Percentiles rank a stretch among this genome's conserved stretches.
These are phyloP conservation scores for Podiceps cristatus DNA, from an alignment of 2,113 vertebrate genomes.

Conservation along the genomic window DNA sequence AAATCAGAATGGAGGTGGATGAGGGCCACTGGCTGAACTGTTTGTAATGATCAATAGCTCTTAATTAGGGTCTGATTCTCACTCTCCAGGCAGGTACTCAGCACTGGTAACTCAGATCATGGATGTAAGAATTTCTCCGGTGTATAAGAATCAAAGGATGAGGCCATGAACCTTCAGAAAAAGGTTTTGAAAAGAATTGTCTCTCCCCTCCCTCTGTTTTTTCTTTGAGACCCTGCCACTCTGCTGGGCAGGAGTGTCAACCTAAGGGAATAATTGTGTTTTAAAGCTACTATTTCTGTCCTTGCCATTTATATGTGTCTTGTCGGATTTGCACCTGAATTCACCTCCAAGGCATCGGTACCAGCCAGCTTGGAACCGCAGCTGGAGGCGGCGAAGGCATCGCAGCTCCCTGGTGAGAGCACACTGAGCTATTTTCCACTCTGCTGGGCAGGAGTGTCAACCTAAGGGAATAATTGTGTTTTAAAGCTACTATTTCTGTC, in stretches of 20 bases:
- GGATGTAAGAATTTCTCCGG: not conserved
- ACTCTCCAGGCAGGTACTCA: not conserved
- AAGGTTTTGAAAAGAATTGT: constrained; percentile 1
- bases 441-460: not conserved
- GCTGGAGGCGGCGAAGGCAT: not conserved
- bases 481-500: constrained; percentile 39
- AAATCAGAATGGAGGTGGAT: not conserved
- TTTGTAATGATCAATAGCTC: not conserved
- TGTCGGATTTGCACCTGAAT: constrained; percentile 58
- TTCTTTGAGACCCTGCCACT: not conserved
- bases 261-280: constrained; percentile 28
- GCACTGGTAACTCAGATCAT: not conserved
- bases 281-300: constrained; percentile 39
- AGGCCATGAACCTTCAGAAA: not conserved
- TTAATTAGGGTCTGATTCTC: not conserved
- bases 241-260: not conserved
- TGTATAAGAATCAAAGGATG: not conserved
- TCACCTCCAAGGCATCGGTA: not conserved
- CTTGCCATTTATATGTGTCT: constrained; percentile 28
- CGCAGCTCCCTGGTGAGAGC: not conserved
- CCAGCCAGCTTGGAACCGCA: not conserved
- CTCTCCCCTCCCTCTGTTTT: too few relatives aligned
- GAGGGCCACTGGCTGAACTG: rapidly evolving
- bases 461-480: constrained; percentile 28
- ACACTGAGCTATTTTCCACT: not conserved